Evolutionary conservation across 2,888 invertebrate species (phyloP).

Genomic region (Spisula subtruncata): DNA sequence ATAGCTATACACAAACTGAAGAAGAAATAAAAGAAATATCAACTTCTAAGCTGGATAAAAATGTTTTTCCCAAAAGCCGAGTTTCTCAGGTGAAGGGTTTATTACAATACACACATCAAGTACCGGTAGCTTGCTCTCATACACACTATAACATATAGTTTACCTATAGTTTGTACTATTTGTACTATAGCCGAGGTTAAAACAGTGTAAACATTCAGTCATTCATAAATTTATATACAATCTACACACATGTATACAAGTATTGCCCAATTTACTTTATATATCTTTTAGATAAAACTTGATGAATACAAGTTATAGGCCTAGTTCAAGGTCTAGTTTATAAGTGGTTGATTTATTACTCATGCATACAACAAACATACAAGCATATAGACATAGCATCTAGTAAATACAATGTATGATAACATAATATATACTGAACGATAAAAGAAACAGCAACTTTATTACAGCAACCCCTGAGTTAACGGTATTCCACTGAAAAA

Average conservation of each 20-base stretch:
- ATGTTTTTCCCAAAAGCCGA: background rate
- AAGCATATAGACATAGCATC: too few relatives aligned
- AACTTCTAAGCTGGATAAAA: background rate
- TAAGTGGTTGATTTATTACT: slow-evolving; percentile 13
- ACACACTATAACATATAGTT: background rate
- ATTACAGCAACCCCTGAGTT: too few relatives aligned
- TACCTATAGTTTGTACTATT: slow-evolving; percentile 9
- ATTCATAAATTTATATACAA: slow-evolving; percentile 12
- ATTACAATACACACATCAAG: slow-evolving; percentile 25
- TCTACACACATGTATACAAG: background rate
- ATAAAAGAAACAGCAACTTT: too few relatives aligned
- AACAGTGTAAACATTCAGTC: slow-evolving; percentile 9
- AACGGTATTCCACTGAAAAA: too few relatives aligned
- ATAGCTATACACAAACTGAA: too few relatives aligned
- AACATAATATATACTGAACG: too few relatives aligned
- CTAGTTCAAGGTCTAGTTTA: slow-evolving; percentile 2
- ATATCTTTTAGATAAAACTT: background rate
- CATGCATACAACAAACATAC: too few relatives aligned
- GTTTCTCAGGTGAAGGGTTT: background rate
- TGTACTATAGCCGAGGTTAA: background rate
- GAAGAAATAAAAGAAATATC: background rate
- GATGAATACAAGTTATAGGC: too few relatives aligned
- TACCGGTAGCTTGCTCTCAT: background rate
- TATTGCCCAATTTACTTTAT: background rate
- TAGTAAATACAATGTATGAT: too few relatives aligned